Evolutionary conservation across 2,797 vertebrate species (phyloP), one percentile per base, ranked within the genome.

Genomic region (Margarornis squamiger): DNA sequence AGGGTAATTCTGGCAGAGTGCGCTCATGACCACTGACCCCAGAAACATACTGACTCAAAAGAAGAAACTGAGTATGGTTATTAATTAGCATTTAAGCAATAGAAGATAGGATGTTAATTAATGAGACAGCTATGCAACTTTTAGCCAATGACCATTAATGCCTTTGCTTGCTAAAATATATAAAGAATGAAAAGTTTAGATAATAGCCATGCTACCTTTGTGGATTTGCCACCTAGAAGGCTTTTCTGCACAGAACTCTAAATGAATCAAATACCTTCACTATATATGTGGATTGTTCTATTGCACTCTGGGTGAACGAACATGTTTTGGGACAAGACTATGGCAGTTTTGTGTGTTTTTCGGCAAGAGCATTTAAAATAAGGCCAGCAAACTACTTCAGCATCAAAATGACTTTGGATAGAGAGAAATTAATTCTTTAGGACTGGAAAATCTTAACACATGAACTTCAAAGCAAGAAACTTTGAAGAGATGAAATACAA

Each of bases 171-270:
- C 19, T 75, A 24, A 76, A 70, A 49, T n/a, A n/a, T 14, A 30
- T 21, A 22, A n/a, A 23, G 20, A 45, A 13, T 51, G 32, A 76
- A 30, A 70, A 9, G 9, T 70, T 70, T 18, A 57, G 49, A 38
- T 38, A 30, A 30, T 13, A 0, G 0, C 7, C 0, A 1, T 45
- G 23, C 20, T 57, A 45, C 4, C 38, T 57, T 30, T 45, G 23
- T 45, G 43, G 32, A 43, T 57, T 49, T 70, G 4, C 39, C 49
- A 38, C 8, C 9, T 14, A 29, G 23, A 63, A 62, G n/a, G 2
- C 0, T 14, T 38, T 70, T 57, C 43, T 70, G 23, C 27, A 43
- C 9, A n/a, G 38, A 38, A 51, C 4, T 30, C 49, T 38, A 38
- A 70, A 30, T 38, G 15, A 51, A 71, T 19, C 43, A 83, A 38